phyloP scores from a whole-genome alignment of 2,113 vertebrate genomes.

The Daphoenositta chrysoptera region DNA sequence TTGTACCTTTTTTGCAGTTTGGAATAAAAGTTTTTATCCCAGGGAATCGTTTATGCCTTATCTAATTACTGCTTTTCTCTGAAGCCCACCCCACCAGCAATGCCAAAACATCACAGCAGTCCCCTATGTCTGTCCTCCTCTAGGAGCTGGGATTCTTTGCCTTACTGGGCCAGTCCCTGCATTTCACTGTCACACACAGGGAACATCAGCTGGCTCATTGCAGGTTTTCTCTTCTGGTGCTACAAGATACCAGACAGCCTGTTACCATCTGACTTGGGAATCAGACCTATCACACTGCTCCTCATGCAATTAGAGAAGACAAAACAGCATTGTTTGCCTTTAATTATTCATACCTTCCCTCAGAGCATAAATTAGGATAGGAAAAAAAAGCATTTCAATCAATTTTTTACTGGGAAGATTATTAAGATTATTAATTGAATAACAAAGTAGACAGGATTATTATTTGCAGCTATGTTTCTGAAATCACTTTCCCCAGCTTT shows the following conservation, averaged over 20 bases:
- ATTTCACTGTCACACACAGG: not conserved
- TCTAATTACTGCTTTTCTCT: not conserved
- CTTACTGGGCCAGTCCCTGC: not conserved
- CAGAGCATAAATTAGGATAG: not conserved
- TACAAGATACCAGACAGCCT: not conserved
- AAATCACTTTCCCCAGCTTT: not conserved
- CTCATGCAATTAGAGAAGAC: not conserved
- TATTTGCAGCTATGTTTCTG: not conserved
- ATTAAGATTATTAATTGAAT: not conserved
- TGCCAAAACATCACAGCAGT: not conserved
- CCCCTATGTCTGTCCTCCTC: not conserved
- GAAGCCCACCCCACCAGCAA: not conserved
- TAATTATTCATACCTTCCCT: not conserved
- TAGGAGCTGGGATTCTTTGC: not conserved
- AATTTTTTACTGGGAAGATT: not conserved
- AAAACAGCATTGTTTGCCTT: not conserved
- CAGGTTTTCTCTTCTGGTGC: not conserved
- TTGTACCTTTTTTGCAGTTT: not conserved
- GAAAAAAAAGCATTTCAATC: not conserved
- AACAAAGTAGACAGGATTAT: not conserved
- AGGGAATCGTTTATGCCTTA: rapidly evolving
- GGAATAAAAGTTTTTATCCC: not conserved
- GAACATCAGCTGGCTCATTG: not conserved
- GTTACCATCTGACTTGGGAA: not conserved
- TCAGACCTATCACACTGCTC: not conserved